These are phyloP conservation scores for Polyergus mexicanus DNA, from an alignment of 1,140 invertebrate genomes.

Conservation along the genomic window DNA sequence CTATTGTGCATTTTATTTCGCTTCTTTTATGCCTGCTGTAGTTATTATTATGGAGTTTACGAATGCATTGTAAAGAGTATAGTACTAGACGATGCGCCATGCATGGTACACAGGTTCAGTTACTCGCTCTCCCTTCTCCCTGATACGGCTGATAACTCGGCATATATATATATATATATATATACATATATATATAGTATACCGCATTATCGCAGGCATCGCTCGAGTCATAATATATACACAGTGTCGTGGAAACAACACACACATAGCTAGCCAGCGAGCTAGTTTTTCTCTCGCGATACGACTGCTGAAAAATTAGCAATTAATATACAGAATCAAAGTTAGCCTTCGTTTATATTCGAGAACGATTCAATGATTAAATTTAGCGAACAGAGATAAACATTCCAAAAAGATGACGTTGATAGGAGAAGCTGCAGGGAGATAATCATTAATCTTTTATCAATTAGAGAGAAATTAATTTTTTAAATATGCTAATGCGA, in stretches of 20 bases:
- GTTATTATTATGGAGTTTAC: background rate
- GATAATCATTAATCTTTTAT: no score
- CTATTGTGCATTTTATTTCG: background rate
- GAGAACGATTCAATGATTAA: no score
- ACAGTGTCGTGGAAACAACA: conserved; percentile 9
- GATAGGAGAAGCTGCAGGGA: no score
- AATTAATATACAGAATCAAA: background rate
- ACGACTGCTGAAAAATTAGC: background rate
- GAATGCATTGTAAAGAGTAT: background rate
- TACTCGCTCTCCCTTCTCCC: conserved; percentile 7
- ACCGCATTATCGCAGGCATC: background rate
- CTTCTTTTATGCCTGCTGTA: no score
- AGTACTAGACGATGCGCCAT: background rate
- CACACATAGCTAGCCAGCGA: background rate
- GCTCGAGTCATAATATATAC: conserved; percentile 17
- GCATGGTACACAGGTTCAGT: conserved; percentile 5
- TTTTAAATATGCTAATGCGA: background rate
- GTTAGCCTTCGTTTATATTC: no score
- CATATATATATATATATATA: background rate
- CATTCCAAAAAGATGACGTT: no score
- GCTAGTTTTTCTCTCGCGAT: background rate
- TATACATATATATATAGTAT: conserved; percentile 1
- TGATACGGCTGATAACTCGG: conserved; percentile 28
- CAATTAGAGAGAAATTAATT: no score
- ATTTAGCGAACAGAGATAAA: no score